Evolutionary conservation across 2,113 vertebrate genomes (phyloP).

Genomic region (Lanius ludovicianus): DNA sequence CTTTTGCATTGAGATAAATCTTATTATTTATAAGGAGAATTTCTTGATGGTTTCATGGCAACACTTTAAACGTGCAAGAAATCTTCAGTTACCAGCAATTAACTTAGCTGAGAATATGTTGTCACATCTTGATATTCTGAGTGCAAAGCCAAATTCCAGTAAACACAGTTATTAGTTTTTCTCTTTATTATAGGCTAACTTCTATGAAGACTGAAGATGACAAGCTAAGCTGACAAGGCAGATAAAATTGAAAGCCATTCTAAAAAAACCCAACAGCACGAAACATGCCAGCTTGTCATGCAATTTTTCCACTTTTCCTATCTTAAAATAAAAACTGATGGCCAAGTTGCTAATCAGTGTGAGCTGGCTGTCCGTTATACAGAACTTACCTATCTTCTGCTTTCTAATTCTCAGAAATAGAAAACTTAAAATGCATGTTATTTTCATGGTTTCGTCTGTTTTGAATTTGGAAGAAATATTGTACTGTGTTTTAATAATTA

Average conservation of each 20-base stretch:
- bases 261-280: background rate
- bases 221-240: background rate
- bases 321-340: background rate
- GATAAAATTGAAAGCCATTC: background rate
- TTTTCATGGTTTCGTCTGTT: background rate
- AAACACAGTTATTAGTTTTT: background rate
- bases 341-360: background rate
- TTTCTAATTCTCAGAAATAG: background rate
- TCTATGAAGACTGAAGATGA: background rate
- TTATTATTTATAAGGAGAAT: background rate
- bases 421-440: background rate
- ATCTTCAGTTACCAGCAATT: background rate
- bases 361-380: background rate
- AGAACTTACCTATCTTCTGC: background rate
- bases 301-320: background rate
- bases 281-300: background rate
- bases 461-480: background rate
- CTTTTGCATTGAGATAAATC: background rate
- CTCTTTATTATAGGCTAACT: background rate
- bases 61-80: background rate
- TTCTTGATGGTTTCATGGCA: background rate
- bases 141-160: background rate
- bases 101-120: background rate
- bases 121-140: background rate
- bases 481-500: background rate